Evolutionary conservation across 2,113 vertebrate genomes (phyloP).

Genomic region (Thunnus maccoyii): DNA sequence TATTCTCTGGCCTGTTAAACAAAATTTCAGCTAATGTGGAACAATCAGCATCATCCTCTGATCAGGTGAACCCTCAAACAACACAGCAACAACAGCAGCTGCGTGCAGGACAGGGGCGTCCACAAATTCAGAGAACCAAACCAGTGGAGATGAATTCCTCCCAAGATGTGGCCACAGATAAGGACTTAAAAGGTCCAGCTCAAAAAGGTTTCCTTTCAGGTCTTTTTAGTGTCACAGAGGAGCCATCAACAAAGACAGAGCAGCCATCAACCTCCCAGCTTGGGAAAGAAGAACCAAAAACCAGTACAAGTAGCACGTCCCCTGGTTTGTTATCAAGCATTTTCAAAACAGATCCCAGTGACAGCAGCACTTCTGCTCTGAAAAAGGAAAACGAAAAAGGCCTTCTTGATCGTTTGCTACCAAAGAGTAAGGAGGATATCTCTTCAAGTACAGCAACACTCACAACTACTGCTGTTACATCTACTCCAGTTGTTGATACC

Average conservation of each 20-base stretch:
- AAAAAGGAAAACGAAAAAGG: slow-evolving; percentile 74
- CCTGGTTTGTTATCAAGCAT: slow-evolving; percentile 87
- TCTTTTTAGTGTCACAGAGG: slow-evolving; percentile 85
- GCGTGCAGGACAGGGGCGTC: slow-evolving; percentile 58
- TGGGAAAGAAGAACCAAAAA: slow-evolving; percentile 68
- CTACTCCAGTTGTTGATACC: slow-evolving; percentile 12
- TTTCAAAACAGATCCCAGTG: slow-evolving; percentile 82
- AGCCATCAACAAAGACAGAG: slow-evolving; percentile 70
- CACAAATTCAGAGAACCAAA: slow-evolving; percentile 80
- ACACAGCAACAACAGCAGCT: slow-evolving; percentile 58
- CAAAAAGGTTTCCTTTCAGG: slow-evolving; percentile 85
- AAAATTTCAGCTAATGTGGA: slow-evolving; percentile 77
- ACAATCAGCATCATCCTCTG: slow-evolving; percentile 36
- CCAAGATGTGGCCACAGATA: slow-evolving; percentile 68
- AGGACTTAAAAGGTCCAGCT: slow-evolving; percentile 59
- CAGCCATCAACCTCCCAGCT: slow-evolving; percentile 58
- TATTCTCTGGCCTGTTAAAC: slow-evolving; percentile 84
- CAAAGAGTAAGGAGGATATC: slow-evolving; percentile 59
- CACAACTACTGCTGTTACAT: slow-evolving; percentile 15
- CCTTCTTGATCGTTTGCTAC: slow-evolving; percentile 47
- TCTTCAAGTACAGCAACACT: slow-evolving; percentile 42
- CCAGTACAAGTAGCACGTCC: slow-evolving; percentile 49
- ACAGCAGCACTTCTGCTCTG: slow-evolving; percentile 68
- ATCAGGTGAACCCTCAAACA: slow-evolving; percentile 48
- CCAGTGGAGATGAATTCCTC: slow-evolving; percentile 71